These are phyloP conservation scores for Lophochroa leadbeateri DNA, from an alignment of 2,113 vertebrate genomes.

Conservation along the genomic window DNA sequence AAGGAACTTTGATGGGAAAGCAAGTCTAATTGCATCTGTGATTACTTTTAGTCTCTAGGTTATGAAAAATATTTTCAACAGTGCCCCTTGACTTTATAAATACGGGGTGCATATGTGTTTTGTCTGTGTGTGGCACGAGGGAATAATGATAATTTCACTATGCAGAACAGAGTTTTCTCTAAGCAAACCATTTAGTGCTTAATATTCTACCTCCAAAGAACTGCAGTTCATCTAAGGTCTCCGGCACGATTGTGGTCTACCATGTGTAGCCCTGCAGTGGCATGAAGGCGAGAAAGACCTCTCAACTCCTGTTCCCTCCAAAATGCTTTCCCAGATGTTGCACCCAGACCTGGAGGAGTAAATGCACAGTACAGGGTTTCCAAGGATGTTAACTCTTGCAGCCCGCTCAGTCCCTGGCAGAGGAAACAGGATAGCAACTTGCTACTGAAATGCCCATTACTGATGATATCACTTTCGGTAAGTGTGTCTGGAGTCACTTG, in stretches of 20 bases:
- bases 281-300: slow-evolving; percentile 16
- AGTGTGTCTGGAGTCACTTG: fast-evolving
- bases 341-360: not conserved
- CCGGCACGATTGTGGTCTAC: slow-evolving; percentile 34
- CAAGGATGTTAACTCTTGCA: not conserved
- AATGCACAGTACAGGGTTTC: not conserved
- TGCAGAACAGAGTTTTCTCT: slow-evolving; percentile 46
- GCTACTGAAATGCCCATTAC: not conserved
- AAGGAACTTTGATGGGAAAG: slow-evolving; percentile 51
- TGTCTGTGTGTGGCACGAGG: slow-evolving; percentile 69
- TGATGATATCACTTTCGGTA: not conserved
- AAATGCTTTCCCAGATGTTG: slow-evolving; percentile 43
- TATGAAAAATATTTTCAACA: slow-evolving; percentile 59
- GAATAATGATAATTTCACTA: slow-evolving; percentile 72
- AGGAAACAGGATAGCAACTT: not conserved
- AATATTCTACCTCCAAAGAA: slow-evolving; percentile 66
- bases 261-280: slow-evolving; percentile 24
- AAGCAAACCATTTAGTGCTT: slow-evolving; percentile 50
- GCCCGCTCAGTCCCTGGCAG: not conserved
- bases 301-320: not conserved
- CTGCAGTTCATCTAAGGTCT: slow-evolving; percentile 64
- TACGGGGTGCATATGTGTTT: slow-evolving; percentile 68
- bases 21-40: slow-evolving; percentile 22
- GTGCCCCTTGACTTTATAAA: slow-evolving; percentile 67
- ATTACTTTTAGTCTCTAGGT: slow-evolving; percentile 49